Base-by-base conservation (phyloP, 2,797 vertebrate species). In the Anniella stebbinsi region DNA sequence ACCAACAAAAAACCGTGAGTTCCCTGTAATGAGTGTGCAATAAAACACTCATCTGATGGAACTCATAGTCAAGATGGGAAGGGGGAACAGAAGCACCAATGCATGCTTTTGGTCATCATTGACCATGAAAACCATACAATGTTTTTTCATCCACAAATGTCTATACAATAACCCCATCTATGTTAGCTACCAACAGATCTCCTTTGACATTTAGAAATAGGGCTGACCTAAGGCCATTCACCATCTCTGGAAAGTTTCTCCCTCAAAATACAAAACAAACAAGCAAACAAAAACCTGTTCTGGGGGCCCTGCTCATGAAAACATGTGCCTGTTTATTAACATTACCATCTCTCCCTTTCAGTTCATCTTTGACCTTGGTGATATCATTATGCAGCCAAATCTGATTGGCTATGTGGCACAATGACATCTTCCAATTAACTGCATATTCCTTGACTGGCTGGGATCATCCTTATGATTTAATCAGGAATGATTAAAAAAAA, bases 51-150 rank as follows among this genome's bases (percentile, higher is more conserved):
- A 33, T 80, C 91, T 90, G 82, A 90, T 33, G 69, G 1, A n/a
- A n/a, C n/a, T n/a, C 17, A 87, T 80, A 7, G 18, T 80, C 87
- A 63, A 73, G 85, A 92, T 30, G 5, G 41, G n/a, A 88, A 90
- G 88, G 23, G 48, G 11, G 75, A 4, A 18, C 1, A 76, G 67
- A 87, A 54, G 15, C 41, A 28, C 11, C 70, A 84, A 45, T 12
- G 89, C 3, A 21, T 91, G 83, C 0, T 89, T 77, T 18, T 18
- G 2, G 21, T 15, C 60, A 72, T 77, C 28, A 80, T 45, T 88
- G 85, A 80, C 28, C 12, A 77, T 90, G 60, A 67, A 45, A 88
- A 28, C 89, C 66, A 69, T 54, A 81, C 15, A 86, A 91, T 11
- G 69, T 17, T 0, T 87, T 89, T 89, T 84, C 75, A 91, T 92